Evolutionary conservation across 2,888 invertebrate species (phyloP), one percentile per base, ranked within the genome.

Genomic region (Euplagia quadripunctaria): DNA sequence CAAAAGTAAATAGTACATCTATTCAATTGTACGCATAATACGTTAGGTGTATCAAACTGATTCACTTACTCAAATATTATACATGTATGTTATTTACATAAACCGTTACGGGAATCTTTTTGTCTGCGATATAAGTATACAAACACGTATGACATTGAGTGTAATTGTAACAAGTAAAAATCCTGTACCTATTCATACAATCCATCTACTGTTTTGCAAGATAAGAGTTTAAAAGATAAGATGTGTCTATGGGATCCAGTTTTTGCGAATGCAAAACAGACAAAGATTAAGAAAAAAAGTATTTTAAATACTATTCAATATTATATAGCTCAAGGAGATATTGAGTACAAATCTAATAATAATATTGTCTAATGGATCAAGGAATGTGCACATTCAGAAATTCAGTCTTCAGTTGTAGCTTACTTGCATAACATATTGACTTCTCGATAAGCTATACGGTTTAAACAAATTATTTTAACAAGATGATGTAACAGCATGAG

Each of bases 1-100:
- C 74, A 55, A 52, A 65, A 65, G 73, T 76, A 83, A 81, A 82
- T 71, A 75, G 43, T 46, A 55, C 31, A 46, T 17, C 70, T 64
- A 73, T 70, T 75, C 61, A n/a, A 67, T 46, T 70, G 68, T 61
- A 51, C 41, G 31, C 49, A 49, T 12, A 49, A 8, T 5, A 51
- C 74, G 70, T 72, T 68, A 82, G 31, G 49, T 64, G 70, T 65
- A 72, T 63, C 70, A 69, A 70, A 70, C 17, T 66, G 75, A 64
- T 77, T 82, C 73, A 76, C 65, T 75, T 49, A 17, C 67, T 71
- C 64, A 68, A 67, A 52, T 66, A 12, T 46, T 20, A 6, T 16
- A 67, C 31, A 31, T 31, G 31, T 7, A 41, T 55, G 16, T 43
- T 61, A 61, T 61, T 31, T 61, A 31, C 61, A 31, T 31, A 66